phyloP scores from a whole-genome alignment of 1,140 invertebrate species.

The Sycophaga agraensis region DNA sequence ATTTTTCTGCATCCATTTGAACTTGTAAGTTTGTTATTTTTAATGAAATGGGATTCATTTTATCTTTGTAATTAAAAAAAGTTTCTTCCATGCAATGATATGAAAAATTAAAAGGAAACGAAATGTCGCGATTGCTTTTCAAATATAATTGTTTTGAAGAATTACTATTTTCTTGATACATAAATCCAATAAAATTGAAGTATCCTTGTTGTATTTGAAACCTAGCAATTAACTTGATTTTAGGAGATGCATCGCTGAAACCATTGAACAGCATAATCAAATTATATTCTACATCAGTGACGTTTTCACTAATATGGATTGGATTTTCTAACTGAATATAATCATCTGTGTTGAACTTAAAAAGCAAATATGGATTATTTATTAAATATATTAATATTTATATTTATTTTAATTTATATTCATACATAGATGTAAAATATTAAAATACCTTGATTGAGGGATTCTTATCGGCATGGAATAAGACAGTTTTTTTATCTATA shows the following conservation, averaged over 20 bases:
- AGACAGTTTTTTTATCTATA: conserved; percentile 25
- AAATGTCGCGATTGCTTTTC: conserved; percentile 35
- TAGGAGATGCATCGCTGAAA: not conserved
- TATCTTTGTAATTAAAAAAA: conserved; percentile 30
- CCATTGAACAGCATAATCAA: conserved; percentile 13
- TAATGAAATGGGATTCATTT: conserved; percentile 35
- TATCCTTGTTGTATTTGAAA: conserved; percentile 9
- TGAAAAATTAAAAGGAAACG: conserved; percentile 57
- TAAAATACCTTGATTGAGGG: conserved; percentile 37
- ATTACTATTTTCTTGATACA: conserved; percentile 8
- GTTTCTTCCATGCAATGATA: conserved; percentile 57
- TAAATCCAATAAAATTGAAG: conserved; percentile 1
- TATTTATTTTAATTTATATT: not conserved
- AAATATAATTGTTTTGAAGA: not conserved
- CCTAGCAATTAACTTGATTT: conserved; percentile 13
- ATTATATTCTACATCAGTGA: conserved; percentile 5
- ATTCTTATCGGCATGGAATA: conserved; percentile 40
- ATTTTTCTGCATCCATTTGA: conserved; percentile 54
- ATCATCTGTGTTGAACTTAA: not conserved
- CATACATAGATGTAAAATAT: not conserved
- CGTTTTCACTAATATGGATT: not conserved
- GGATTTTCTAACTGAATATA: conserved; percentile 1
- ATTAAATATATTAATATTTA: not conserved
- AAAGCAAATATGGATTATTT: too few species aligned
- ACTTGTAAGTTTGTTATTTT: conserved; percentile 55